Evolutionary conservation across 2,888 invertebrate species (phyloP).

Genomic region (Mystacides longicornis): DNA sequence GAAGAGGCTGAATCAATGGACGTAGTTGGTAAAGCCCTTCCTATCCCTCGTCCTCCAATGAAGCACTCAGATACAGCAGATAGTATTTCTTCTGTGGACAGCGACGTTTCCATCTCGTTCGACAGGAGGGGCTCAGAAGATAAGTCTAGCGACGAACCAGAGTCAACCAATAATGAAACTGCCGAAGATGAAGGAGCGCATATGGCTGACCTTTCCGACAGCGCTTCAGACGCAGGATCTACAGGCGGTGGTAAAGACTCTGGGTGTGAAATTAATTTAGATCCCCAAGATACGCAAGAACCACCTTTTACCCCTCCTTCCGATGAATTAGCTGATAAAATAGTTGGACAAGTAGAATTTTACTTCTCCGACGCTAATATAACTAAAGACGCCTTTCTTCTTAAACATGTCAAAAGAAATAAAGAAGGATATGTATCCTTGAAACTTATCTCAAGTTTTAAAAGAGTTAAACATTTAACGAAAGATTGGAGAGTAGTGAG

Average conservation of each 20-base stretch:
- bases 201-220: constrained; percentile 58
- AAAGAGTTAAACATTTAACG: constrained; percentile 87
- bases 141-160: constrained; percentile 25
- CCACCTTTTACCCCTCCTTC: constrained; percentile 62
- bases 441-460: constrained; percentile 91
- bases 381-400: constrained; percentile 87
- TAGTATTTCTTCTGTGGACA: constrained; percentile 55
- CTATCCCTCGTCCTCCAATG: constrained; percentile 32
- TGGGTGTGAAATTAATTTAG: constrained; percentile 56
- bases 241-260: constrained; percentile 59
- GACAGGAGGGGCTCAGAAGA: constrained; percentile 36
- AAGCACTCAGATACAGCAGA: constrained; percentile 51
- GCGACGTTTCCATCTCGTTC: constrained; percentile 51
- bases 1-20: constrained; percentile 19
- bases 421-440: constrained; percentile 94
- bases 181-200: constrained; percentile 54
- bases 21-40: constrained; percentile 12
- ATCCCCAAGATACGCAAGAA: constrained; percentile 50
- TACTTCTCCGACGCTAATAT: constrained; percentile 95
- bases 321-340: constrained; percentile 70
- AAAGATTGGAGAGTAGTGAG: constrained; percentile 93
- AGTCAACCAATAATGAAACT: constrained; percentile 23
- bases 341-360: constrained; percentile 85
- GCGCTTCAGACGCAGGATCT: constrained; percentile 56
- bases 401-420: constrained; percentile 91